Base-by-base conservation (phyloP, 2,888 invertebrate genomes). In the Nomada goodeniana region DNA sequence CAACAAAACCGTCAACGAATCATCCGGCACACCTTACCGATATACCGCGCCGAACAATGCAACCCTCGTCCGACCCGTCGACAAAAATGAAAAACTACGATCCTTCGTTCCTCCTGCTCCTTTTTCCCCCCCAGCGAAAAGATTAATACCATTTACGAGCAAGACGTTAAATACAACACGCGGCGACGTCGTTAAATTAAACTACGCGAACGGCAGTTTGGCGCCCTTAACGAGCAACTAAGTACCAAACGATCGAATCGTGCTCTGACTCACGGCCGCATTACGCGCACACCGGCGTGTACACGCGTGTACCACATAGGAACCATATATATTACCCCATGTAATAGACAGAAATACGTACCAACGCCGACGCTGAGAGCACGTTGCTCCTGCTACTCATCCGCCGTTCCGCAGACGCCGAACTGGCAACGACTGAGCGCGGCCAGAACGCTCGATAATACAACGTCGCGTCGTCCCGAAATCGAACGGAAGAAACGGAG, bases 321-420 rank as follows among this genome's bases (percentile, higher is more conserved):
- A 10, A 42, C 26, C 10, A 47, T 20, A 20, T 26, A 2, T 11
- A 53, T 23, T 2, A 23, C 18, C 36, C 20, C 5, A 50, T 36
- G 10, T 53, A n/a, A n/a, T 20, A 11, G 29, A 47, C 18, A 15
- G 18, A 65, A 36, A 36, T 77, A 83, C 86, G 63, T 81, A 86
- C 84, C 72, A 11, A 61, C 42, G 69, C 47, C 10, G 57, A 60
- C 52, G 61, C 5, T 18, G 36, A 36, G 42, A 59, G 50, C 69
- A 75, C 67, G 82, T 81, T 68, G 65, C 59, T 20, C 44, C 60
- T 47, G 60, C 50, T 75, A 52, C 42, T 70, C 70, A 70, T 80
- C 65, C 18, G 20, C 42, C 57, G 50, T 60, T 20, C n/a, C 53
- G 42, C 59, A 26, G 55, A 57, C 20, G 55, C 55, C 20, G 55